Evolutionary conservation across 2,113 vertebrate species (phyloP).

Genomic region (Paradisaea rubra): DNA sequence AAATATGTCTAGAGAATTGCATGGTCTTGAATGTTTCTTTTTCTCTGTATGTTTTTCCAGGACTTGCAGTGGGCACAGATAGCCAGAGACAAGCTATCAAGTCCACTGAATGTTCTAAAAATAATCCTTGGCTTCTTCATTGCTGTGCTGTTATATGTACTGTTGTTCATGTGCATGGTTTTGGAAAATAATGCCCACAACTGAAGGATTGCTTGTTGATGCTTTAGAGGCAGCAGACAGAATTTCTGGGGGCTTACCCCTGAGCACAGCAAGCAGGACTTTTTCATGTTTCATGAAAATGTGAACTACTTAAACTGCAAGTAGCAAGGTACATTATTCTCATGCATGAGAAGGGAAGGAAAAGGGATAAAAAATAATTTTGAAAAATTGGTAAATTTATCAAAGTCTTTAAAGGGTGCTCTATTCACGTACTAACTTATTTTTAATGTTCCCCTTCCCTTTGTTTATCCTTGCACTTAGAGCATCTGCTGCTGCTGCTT

Average conservation of each 20-base stretch:
- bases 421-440: not conserved
- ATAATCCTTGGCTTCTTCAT: not conserved
- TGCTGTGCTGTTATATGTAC: not conserved
- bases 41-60: not conserved
- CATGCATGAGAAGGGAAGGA: not conserved
- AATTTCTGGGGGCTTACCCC: not conserved
- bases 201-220: not conserved
- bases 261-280: not conserved
- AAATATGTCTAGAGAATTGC: not conserved
- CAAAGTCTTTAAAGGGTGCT: not conserved
- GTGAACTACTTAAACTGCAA: not conserved
- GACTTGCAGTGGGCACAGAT: not conserved
- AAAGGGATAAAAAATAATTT: not conserved
- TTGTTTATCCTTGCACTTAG: not conserved
- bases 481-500: not conserved
- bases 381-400: not conserved
- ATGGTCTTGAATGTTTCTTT: not conserved
- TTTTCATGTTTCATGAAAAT: not conserved
- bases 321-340: not conserved
- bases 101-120: not conserved
- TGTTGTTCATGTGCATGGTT: not conserved
- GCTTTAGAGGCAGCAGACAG: not conserved
- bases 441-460: not conserved
- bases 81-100: not conserved
- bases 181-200: not conserved